These are phyloP conservation scores for Drosophila rufa DNA, from an alignment of 1,140 invertebrate genomes.

Conservation along the genomic window DNA sequence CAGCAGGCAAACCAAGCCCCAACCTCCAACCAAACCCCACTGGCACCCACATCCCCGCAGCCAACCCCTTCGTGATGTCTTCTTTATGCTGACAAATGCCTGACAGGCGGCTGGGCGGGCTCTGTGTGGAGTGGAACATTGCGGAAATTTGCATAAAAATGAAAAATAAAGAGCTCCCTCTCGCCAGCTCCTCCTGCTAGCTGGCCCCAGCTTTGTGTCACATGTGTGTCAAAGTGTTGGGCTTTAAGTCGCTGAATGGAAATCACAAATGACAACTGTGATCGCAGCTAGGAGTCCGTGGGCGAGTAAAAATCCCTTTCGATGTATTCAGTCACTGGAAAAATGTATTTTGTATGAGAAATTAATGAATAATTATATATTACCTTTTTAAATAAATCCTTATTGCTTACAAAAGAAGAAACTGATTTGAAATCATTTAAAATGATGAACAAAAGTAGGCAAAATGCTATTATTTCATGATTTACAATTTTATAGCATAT, in stretches of 20 bases:
- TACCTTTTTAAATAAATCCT: too few relatives aligned
- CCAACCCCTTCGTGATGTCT: conserved; percentile 33
- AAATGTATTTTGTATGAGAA: background rate
- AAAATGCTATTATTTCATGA: too few relatives aligned
- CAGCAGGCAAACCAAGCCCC: background rate
- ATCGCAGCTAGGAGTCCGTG: conserved; percentile 2
- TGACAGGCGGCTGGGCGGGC: conserved; percentile 23
- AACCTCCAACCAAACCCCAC: background rate
- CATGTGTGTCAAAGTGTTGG: conserved; percentile 55
- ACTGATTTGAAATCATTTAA: background rate
- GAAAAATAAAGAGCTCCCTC: conserved; percentile 44
- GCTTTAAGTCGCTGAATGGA: conserved; percentile 22
- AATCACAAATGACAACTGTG: conserved; percentile 10
- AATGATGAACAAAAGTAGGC: too few relatives aligned
- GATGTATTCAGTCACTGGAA: background rate
- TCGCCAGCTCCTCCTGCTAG: background rate
- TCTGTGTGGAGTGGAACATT: conserved; percentile 31
- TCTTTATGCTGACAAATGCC: conserved; percentile 69
- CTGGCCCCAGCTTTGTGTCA: conserved; percentile 15
- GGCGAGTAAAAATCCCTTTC: background rate
- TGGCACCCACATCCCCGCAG: background rate
- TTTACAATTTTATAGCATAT: too few relatives aligned
- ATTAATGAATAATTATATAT: too few relatives aligned
- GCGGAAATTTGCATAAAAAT: conserved; percentile 72
- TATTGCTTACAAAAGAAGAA: background rate